These are phyloP conservation scores for Clistopyga incitator DNA, from an alignment of 2,888 invertebrate species.

Conservation along the genomic window DNA sequence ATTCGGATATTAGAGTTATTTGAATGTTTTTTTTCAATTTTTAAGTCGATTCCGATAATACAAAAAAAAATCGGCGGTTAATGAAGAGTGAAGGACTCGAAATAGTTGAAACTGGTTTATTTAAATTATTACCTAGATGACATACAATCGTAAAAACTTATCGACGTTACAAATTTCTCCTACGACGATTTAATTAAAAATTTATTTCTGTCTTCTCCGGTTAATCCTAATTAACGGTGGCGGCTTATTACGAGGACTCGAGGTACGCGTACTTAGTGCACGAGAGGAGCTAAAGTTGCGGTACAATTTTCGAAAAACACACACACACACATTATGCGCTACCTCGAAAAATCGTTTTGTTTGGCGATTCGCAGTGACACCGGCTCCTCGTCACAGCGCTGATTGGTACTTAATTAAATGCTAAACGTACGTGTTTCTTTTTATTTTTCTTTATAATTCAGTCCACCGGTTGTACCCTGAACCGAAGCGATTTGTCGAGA, in stretches of 20 bases:
- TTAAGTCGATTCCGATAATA: too few species aligned
- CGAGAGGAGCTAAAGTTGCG: constrained; percentile 1
- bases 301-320: background rate
- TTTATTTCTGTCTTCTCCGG: constrained; percentile 8
- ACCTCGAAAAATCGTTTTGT: constrained; percentile 2
- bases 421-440: constrained; percentile 16
- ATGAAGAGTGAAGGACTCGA: constrained; percentile 40
- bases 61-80: too few species aligned
- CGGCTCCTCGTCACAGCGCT: constrained; percentile 16
- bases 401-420: constrained; percentile 18
- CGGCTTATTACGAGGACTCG: constrained; percentile 21
- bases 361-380: constrained; percentile 12
- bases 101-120: constrained; percentile 74
- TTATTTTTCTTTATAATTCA: constrained; percentile 36
- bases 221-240: constrained; percentile 35
- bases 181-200: constrained; percentile 68
- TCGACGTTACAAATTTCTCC: constrained; percentile 74
- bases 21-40: too few species aligned
- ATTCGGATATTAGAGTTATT: too few species aligned
- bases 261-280: constrained; percentile 6
- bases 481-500: constrained; percentile 58
- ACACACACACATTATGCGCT: background rate
- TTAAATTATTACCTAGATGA: constrained; percentile 72
- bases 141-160: constrained; percentile 78
- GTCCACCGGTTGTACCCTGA: constrained; percentile 61